Base-by-base conservation (phyloP, 2,113 vertebrate genomes). In the Gasterosteus nipponicus region DNA sequence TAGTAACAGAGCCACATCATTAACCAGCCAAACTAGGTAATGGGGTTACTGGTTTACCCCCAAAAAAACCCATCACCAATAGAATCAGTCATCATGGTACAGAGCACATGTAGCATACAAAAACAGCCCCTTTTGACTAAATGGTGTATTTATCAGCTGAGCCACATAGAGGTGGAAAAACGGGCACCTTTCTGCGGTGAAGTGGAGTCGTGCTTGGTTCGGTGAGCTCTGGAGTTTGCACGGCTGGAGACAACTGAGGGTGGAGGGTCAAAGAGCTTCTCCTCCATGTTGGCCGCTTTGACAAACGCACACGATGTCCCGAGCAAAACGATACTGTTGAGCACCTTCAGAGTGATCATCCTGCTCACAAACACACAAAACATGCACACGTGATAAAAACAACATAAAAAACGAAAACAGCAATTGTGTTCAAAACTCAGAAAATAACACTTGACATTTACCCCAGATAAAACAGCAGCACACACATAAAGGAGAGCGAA, bases 231-330 rank as follows among this genome's bases (percentile, higher is more conserved):
- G 77, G 93, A 95, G 88, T 94, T 90, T 1, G 90, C 82, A 31
- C 96, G 96, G 80, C 96, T 94, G 10, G 96, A 95, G 4, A 91
- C 91, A 19, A 89, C 87, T 29, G 94, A 84, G 0, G 94, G 84
- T 3, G 96, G 92, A n/a, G 94, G 94, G 82, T 95, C 92, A 11
- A 96, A 97, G 69, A 99, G 89, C 89, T 99, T 99, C 56, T 99
- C 96, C 75, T 99, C 98, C 97, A 99, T 99, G 73, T 98, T 96
- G 83, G 98, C 98, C 54, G 96, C 95, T 89, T 97, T 98, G 63
- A 99, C 97, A 22, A 99, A 99, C n/a, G 94, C 90, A 84, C 97
- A 99, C 0, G 98, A 99, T 19, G 97, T 98, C 11, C 98, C 98
- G 89, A 99, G 85, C 29, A 99, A 91, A 77, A 99, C 94, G 2